Evolutionary conservation across 1,140 invertebrate genomes (phyloP), one percentile per base, ranked within the genome.

Genomic region (Euwallacea fornicatus): DNA sequence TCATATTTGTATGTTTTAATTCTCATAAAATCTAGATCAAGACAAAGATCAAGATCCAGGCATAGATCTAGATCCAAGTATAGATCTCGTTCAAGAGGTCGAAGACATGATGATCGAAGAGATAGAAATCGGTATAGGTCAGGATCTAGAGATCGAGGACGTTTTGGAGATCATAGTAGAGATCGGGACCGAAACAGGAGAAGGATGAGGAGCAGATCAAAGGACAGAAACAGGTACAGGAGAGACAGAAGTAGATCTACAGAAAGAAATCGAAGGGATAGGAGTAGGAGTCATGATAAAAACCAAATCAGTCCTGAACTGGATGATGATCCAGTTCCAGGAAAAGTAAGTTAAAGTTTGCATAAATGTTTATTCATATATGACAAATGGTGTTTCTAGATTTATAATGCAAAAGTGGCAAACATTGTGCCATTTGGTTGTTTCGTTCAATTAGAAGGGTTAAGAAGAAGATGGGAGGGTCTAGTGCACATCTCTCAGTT

Each of bases 401-500:
- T 99, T 77, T 99, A 98, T 81, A 87, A 88, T 74, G 98, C 96
- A 0, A 93, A 95, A 84, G 94, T 99, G 0, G 94, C 94, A 6
- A 98, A 96, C 78, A 93, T 99, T 72, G 95, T 98, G 42, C 89
- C 93, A 44, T 99, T 99, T 85, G 98, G 98, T 2, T 98, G 97
- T 83, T 99, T 99, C 84, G 95, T 99, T 0, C 94, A 97, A 82
- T 82, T 99, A 7, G 95, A 98, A 80, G 95, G 96, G 0, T 84
- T 99, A 7, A 86, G 90, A 59, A 88, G 90, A 66, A 86, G 93
- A 66, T 94, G 92, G 88, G 98, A 99, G 83, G 98, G 98, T 2
- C 84, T 99, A 0, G 96, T 98, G 7, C 98, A 99, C 79, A 98
- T 99, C 75, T 99, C 97, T 9, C 96, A 99, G 83, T 82, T 98